phyloP scores from a whole-genome alignment of 2,113 vertebrate genomes.

The Oreochromis aureus region DNA sequence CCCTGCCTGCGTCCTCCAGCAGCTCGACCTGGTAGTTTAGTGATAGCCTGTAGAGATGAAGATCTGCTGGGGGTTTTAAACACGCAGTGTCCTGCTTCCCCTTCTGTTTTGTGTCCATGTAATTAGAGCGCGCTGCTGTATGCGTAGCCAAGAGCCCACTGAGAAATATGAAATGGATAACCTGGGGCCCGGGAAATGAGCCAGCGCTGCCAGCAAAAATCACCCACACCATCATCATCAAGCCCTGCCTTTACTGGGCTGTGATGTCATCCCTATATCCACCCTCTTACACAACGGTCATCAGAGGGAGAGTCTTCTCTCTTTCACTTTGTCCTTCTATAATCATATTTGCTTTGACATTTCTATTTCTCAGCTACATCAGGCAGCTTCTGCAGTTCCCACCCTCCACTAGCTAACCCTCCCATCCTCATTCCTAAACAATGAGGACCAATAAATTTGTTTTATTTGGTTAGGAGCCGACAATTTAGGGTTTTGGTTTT shows the following conservation, averaged over 20 bases:
- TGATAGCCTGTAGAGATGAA: neutral
- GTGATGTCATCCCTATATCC: slow-evolving; percentile 15
- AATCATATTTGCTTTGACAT: neutral
- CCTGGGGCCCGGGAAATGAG: neutral
- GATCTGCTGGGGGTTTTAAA: neutral
- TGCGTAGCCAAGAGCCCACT: neutral
- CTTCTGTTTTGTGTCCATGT: neutral
- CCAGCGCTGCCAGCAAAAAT: slow-evolving; percentile 25
- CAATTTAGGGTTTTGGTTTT: neutral
- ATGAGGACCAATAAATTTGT: neutral
- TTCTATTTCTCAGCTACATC: neutral
- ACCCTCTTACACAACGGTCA: neutral
- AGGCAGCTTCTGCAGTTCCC: neutral
- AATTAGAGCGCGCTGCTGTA: neutral
- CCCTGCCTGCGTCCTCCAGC: neutral
- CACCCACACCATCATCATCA: neutral
- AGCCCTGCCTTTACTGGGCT: neutral
- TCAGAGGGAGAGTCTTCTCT: neutral
- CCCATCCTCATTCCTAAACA: neutral
- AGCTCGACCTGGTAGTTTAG: neutral
- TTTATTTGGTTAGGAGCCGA: rapidly evolving
- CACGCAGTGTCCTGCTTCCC: neutral
- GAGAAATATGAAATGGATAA: slow-evolving; percentile 40
- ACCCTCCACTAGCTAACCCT: neutral
- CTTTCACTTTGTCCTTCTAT: neutral